These are phyloP conservation scores for Pemphredon lugubris DNA, from an alignment of 2,888 invertebrate genomes.

Conservation along the genomic window DNA sequence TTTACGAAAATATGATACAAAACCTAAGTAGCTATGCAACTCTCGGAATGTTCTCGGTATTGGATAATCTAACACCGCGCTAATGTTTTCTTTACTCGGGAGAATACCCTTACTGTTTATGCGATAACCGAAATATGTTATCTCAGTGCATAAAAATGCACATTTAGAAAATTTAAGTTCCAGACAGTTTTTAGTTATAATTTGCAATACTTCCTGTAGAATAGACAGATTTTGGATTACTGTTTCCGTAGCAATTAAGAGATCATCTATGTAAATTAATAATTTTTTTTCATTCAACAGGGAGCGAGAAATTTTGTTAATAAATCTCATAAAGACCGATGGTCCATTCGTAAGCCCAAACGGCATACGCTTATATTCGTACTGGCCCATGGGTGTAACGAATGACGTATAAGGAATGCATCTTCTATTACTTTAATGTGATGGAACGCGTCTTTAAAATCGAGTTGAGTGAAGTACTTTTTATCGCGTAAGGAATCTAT, in stretches of 20 bases:
- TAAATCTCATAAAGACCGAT: no score
- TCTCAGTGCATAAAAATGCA: slow-evolving; percentile 43
- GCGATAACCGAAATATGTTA: slow-evolving; percentile 52
- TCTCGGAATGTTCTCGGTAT: slow-evolving; percentile 27
- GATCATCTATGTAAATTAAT: no score
- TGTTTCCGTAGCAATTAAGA: no score
- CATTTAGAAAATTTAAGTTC: slow-evolving; percentile 48
- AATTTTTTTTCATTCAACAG: no score
- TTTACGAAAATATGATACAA: slow-evolving; percentile 56
- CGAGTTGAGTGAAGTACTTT: slow-evolving; percentile 1
- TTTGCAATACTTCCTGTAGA: slow-evolving; percentile 8
- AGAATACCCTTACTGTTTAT: slow-evolving; percentile 44
- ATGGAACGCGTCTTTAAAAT: slow-evolving; percentile 6
- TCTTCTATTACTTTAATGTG: background rate
- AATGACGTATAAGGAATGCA: background rate
- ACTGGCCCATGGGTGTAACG: no score
- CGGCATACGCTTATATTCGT: no score
- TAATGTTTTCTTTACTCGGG: slow-evolving; percentile 11
- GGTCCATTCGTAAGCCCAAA: no score
- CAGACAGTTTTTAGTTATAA: slow-evolving; percentile 9
- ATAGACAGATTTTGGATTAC: no score
- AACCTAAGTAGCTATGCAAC: slow-evolving; percentile 59
- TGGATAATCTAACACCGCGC: background rate
- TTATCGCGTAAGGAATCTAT: background rate
- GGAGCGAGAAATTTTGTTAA: no score